A percentile compares a stretch with the other conserved stretches of the same genome.
Conservation (phyloP, 2,888 invertebrate species). For the Agapetus fuscipes region DNA sequence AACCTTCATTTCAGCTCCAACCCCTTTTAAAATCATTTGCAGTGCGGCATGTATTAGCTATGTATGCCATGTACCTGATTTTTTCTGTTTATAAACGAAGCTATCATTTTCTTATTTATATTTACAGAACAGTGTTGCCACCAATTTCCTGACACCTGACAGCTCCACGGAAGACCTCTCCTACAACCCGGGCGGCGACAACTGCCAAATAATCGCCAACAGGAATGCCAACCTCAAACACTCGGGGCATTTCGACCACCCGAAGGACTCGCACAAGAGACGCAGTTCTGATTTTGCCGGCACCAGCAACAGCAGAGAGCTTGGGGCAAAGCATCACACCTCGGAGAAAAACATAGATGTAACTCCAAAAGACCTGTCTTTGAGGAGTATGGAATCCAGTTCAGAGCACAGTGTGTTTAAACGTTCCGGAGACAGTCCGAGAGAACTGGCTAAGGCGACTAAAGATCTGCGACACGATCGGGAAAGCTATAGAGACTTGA, state of each 20-base stretch:
- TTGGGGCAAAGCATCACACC: conserved; percentile 16
- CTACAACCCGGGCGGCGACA: conserved; percentile 30
- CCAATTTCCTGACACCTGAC: conserved; percentile 26
- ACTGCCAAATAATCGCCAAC: conserved; percentile 44
- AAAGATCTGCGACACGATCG: conserved; percentile 42
- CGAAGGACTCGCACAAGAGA: conserved; percentile 24
- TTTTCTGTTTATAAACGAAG: too few species aligned
- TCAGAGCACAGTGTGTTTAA: conserved; percentile 21
- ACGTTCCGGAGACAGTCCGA: conserved; percentile 30
- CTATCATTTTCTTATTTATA: too few species aligned
- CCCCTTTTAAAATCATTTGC: too few species aligned
- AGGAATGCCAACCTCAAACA: conserved; percentile 34
- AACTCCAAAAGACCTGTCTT: conserved; percentile 16
- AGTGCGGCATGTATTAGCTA: too few species aligned
- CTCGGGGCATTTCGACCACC: conserved; percentile 13
- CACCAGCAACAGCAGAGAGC: conserved; percentile 16
- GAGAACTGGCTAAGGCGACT: conserved; percentile 39
- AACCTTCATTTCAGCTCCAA: too few species aligned
- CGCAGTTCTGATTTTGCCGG: conserved; percentile 20
- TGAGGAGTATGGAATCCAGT: conserved; percentile 20
- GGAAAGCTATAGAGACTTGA: conserved; percentile 40
- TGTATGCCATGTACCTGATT: too few species aligned
- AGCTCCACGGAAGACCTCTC: conserved; percentile 38
- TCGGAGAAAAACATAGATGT: conserved; percentile 20
- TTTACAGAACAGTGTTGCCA: conserved; percentile 10